Conservation (phyloP, 2,797 vertebrate species). For the Glossophaga mutica region DNA sequence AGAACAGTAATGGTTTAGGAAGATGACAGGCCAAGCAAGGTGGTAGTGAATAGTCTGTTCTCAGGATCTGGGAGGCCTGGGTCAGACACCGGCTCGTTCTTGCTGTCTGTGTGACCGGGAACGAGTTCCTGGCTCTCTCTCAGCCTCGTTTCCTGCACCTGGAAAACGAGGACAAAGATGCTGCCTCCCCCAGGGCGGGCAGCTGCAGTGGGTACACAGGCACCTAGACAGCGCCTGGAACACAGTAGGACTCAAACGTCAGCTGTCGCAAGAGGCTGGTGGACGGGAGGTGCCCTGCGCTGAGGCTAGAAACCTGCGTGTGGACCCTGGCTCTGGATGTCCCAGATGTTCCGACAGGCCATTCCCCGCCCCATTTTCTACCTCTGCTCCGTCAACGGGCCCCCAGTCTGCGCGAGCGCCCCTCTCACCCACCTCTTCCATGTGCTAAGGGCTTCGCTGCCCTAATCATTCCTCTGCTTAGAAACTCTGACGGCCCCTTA, state of each 20-base stretch:
- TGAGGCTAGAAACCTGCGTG: not conserved
- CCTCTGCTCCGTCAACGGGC: not conserved
- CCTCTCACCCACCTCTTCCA: not conserved
- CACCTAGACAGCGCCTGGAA: not conserved
- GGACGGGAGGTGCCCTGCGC: not conserved
- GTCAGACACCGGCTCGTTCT: not conserved
- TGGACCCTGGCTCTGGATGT: not conserved
- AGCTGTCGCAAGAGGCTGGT: not conserved
- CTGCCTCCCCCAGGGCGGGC: not conserved
- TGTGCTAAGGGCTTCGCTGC: not conserved
- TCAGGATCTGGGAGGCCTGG: not conserved
- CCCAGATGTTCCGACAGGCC: not conserved
- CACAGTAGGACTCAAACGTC: not conserved
- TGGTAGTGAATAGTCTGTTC: too few species aligned
- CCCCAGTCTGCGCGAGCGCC: not conserved
- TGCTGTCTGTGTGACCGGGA: not conserved
- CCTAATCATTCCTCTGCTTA: not conserved
- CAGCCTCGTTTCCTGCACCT: not conserved
- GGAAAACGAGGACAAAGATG: not conserved
- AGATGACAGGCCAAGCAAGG: not conserved
- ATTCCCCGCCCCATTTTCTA: not conserved
- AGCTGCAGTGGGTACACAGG: fast-evolving
- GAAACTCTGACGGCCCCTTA: not conserved
- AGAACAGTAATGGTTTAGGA: not conserved
- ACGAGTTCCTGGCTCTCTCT: not conserved